Evolutionary conservation across 2,113 vertebrate species (phyloP), one percentile per base, ranked within the genome.

Genomic region (Anseranas semipalmata): DNA sequence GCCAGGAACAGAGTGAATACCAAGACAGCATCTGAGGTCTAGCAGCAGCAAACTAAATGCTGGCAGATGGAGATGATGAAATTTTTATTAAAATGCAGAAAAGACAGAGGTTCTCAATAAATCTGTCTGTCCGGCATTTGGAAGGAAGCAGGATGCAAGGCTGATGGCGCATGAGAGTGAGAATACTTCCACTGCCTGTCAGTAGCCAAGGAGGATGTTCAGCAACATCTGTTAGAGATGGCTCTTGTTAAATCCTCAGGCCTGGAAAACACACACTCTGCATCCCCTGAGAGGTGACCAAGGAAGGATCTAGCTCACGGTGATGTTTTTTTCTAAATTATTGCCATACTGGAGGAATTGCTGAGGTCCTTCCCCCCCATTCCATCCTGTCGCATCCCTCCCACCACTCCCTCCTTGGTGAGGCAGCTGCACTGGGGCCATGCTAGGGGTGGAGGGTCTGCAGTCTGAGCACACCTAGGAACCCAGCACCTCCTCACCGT

Each of bases 11-110:
- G 52, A 65, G 45, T 16, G 22, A 90, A 55, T 10, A n/a, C n/a
- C n/a, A 41, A 92, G 55, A 37, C 91, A 39, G 33, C 18, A 48
- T 90, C 65, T 82, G 85, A 67, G 21, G 37, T 92, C 33, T 56
- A 87, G 77, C 65, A 87, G 84, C 80, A 84, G 62, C 62, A 43
- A 90, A 27, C 53, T 94, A 21, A 1, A 6, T 71, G 60, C 56
- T 1, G 0, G 76, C 91, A 94, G 76, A 92, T 87, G 83, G 75
- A 52, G 68, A 81, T 81, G 60, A 92, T 87, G 81, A 91, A 45
- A 60, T 76, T 63, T 53, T 85, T 87, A 94, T 79, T 91, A 78
- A 94, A 86, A 95, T 78, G 86, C 84, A 90, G 73, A 72, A 87
- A 85, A 87, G 37, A 18, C 68, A 80, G 67, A 88, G 68, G 62